Evolutionary conservation across 2,797 vertebrate species (phyloP).

Genomic region (Nothura maculosa): DNA sequence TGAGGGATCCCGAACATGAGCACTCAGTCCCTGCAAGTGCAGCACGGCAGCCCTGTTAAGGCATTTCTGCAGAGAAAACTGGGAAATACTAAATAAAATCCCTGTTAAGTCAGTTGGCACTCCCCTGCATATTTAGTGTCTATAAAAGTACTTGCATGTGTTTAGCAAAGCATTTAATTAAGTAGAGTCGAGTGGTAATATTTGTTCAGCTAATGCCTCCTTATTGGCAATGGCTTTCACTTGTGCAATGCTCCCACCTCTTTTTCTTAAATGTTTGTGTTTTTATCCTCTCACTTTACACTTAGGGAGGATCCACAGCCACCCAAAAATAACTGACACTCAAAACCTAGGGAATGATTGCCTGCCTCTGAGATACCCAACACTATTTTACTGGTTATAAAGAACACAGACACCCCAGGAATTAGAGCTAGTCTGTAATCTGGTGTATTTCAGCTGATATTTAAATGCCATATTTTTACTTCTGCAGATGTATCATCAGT

Average conservation of each 20-base stretch:
- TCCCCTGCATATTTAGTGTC: background rate
- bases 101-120: background rate
- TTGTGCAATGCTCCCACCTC: background rate
- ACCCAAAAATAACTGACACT: background rate
- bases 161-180: slow-evolving; percentile 52
- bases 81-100: slow-evolving; percentile 14
- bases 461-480: slow-evolving; percentile 46
- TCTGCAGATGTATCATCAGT: background rate
- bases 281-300: background rate
- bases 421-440: slow-evolving; percentile 1
- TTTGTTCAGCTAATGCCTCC: slow-evolving; percentile 37
- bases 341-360: background rate
- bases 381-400: background rate
- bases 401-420: background rate
- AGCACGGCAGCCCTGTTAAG: background rate
- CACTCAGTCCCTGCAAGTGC: background rate
- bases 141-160: background rate
- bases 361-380: background rate
- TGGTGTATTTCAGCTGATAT: slow-evolving; percentile 18
- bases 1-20: accelerated
- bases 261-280: background rate
- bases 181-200: slow-evolving; percentile 23
- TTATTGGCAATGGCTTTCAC: background rate
- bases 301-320: background rate
- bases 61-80: background rate